A percentile compares a stretch with the other conserved stretches of the same genome.
phyloP scores from a whole-genome alignment of 2,797 vertebrate genomes.

The Melanotaenia maccullochi region DNA sequence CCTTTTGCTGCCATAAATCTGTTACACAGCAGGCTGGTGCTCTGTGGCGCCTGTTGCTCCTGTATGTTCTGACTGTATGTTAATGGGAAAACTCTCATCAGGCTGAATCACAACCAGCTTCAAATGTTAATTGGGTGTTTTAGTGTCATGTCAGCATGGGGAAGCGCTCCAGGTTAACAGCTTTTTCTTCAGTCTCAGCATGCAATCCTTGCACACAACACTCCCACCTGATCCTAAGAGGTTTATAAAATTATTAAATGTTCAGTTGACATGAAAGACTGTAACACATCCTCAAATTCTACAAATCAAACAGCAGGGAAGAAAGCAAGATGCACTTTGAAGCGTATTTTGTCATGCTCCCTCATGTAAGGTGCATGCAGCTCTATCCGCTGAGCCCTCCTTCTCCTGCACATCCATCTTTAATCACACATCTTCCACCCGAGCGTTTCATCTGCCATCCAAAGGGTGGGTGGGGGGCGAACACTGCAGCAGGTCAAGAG shows the following conservation, averaged over 20 bases:
- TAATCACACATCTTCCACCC: conserved; percentile 55
- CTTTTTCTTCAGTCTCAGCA: conserved; percentile 36
- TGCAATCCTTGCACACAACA: conserved; percentile 18
- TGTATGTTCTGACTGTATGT: conserved; percentile 56
- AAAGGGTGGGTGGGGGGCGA: conserved; percentile 7
- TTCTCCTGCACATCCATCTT: conserved; percentile 46
- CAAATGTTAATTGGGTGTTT: conserved; percentile 72
- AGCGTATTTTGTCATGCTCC: conserved; percentile 45
- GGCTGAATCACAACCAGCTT: conserved; percentile 56
- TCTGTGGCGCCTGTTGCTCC: conserved; percentile 59
- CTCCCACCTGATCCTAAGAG: conserved; percentile 28
- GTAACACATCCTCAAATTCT: conserved; percentile 29
- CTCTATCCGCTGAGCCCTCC: conserved; percentile 26
- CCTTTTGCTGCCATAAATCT: neutral
- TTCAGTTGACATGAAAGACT: conserved; percentile 30
- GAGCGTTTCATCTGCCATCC: conserved; percentile 47
- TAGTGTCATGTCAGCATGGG: conserved; percentile 70
- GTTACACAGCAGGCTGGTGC: conserved; percentile 20
- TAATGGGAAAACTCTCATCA: conserved; percentile 53
- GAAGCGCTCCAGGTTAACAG: conserved; percentile 64
- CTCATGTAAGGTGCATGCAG: conserved; percentile 30
- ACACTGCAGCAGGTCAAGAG: conserved; percentile 28
- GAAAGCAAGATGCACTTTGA: conserved; percentile 44
- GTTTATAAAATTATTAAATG: conserved; percentile 44
- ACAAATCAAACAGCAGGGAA: conserved; percentile 45